These are phyloP conservation scores for Fragum fragum DNA, from an alignment of 2,888 invertebrate species.

Conservation along the genomic window DNA sequence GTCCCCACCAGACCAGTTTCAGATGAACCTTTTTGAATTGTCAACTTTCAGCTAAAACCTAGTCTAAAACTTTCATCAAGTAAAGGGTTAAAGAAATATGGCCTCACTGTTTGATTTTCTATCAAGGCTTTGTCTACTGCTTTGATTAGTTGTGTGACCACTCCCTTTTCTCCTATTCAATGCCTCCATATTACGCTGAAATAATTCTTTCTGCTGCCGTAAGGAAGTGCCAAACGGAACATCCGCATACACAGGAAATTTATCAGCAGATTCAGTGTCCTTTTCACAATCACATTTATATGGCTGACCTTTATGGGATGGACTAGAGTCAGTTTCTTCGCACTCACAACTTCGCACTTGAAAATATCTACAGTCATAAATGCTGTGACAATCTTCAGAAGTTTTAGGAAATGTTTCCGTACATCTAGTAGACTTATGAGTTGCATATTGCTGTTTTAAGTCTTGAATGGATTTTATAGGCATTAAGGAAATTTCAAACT, in stretches of 20 bases:
- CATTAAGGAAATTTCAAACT: conserved; percentile 56
- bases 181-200: conserved; percentile 72
- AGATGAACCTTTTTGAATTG: too few relatives aligned
- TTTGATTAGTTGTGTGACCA: conserved; percentile 54
- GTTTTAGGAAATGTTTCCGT: conserved; percentile 30
- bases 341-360: conserved; percentile 27
- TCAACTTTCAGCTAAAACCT: too few relatives aligned
- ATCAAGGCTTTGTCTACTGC: not conserved
- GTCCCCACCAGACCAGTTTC: too few relatives aligned
- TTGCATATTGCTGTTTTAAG: conserved; percentile 52
- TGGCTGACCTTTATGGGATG: not conserved
- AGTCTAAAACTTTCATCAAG: too few relatives aligned
- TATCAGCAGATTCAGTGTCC: conserved; percentile 28
- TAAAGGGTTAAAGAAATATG: not conserved
- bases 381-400: conserved; percentile 39
- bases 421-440: conserved; percentile 30
- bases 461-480: conserved; percentile 49
- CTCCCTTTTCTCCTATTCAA: conserved; percentile 56
- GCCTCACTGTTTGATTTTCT: conserved; percentile 8
- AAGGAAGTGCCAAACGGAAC: conserved; percentile 79
- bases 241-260: conserved; percentile 77
- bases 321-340: conserved; percentile 2
- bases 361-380: conserved; percentile 62
- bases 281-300: conserved; percentile 8
- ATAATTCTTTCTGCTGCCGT: conserved; percentile 79